phyloP scores from a whole-genome alignment of 2,888 invertebrate species.

The Polyploca ridens region DNA sequence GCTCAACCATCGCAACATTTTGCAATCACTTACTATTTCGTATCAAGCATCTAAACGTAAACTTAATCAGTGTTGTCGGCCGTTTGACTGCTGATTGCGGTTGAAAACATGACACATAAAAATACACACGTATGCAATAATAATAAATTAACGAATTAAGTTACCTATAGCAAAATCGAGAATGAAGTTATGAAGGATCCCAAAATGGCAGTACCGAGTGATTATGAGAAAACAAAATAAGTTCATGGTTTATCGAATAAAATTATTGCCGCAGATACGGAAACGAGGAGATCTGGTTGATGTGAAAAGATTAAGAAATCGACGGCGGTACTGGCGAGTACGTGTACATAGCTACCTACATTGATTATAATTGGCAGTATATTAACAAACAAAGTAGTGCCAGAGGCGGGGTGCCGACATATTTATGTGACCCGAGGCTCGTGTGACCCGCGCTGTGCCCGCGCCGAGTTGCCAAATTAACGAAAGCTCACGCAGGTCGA shows the following conservation, averaged over 20 bases:
- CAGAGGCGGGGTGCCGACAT: constrained; percentile 76
- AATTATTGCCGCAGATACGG: constrained; percentile 44
- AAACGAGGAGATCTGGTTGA: constrained; percentile 60
- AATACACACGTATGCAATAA: not conserved
- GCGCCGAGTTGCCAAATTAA: constrained; percentile 75
- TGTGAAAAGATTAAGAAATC: constrained; percentile 72
- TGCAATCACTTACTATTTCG: constrained; percentile 69
- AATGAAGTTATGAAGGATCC: constrained; percentile 19
- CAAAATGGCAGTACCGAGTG: constrained; percentile 30
- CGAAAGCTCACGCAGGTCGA: constrained; percentile 77
- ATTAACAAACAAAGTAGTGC: constrained; percentile 79
- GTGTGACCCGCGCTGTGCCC: constrained; percentile 73
- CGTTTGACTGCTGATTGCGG: constrained; percentile 20
- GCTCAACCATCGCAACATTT: constrained; percentile 69
- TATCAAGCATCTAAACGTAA: constrained; percentile 52
- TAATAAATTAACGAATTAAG: not conserved
- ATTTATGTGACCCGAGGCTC: constrained; percentile 74
- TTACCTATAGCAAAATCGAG: not conserved
- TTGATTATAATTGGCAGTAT: constrained; percentile 79
- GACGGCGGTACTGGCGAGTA: constrained; percentile 62
- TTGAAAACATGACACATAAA: constrained; percentile 9
- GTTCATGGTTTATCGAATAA: constrained; percentile 28
- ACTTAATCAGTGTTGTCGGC: constrained; percentile 39
- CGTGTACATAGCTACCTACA: constrained; percentile 42
- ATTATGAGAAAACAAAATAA: constrained; percentile 31